A percentile compares a stretch with the other conserved stretches of the same genome.
Evolutionary conservation across 2,888 invertebrate species (phyloP).

Genomic region (Lepidocyrtoides sp.): DNA sequence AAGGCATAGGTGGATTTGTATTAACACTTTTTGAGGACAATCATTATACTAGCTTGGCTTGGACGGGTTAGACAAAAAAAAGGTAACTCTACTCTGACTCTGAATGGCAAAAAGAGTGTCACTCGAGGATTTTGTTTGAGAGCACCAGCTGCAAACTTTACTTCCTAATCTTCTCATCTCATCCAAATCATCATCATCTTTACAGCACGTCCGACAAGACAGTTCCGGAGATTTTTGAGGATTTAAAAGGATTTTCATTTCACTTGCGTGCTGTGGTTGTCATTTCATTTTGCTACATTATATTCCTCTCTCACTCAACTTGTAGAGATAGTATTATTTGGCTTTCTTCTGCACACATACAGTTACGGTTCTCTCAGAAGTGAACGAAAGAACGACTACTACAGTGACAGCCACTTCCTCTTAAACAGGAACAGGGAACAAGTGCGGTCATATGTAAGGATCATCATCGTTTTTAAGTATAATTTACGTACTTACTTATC

Average conservation of each 20-base stretch:
- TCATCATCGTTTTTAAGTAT: conserved; percentile 23
- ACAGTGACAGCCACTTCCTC: conserved; percentile 9
- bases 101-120: conserved; percentile 20
- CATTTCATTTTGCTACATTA: not conserved
- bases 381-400: no score
- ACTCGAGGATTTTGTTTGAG: not conserved
- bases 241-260: conserved; percentile 38
- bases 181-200: not conserved
- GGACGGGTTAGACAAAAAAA: no score
- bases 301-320: no score
- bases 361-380: not conserved
- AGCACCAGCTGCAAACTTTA: conserved; percentile 46
- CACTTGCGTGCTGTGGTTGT: not conserved
- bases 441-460: not conserved
- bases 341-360: not conserved
- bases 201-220: conserved; percentile 6
- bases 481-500: not conserved
- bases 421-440: not conserved
- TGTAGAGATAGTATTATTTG: not conserved
- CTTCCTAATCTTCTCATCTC: conserved; percentile 3
- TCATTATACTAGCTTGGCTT: not conserved
- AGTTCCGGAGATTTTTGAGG: conserved; percentile 28
- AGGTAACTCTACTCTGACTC: no score
- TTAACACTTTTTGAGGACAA: no score
- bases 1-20: no score